phyloP scores from a whole-genome alignment of 2,888 invertebrate species.

The Ochropleura leucogaster region DNA sequence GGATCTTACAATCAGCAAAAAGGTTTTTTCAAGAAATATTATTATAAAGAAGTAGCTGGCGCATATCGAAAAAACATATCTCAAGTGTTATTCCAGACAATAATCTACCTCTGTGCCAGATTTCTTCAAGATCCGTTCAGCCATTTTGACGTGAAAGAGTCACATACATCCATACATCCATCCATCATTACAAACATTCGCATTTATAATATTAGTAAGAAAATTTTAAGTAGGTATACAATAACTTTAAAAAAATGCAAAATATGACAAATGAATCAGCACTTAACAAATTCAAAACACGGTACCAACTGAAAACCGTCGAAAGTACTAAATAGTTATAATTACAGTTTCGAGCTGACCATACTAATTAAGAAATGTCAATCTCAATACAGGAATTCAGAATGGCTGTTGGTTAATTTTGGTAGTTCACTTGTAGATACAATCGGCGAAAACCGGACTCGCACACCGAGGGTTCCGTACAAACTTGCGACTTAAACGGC shows the following conservation, averaged over 20 bases:
- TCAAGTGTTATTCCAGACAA: no score
- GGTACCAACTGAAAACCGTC: background rate
- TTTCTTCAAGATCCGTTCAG: no score
- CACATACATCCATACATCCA: no score
- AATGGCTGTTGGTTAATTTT: background rate
- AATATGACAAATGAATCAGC: background rate
- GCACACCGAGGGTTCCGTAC: no score
- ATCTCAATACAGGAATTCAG: slow-evolving; percentile 36
- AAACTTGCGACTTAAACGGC: no score
- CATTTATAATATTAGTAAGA: no score
- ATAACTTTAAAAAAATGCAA: background rate
- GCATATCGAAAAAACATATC: no score
- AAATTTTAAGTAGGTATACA: background rate
- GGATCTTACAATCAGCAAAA: no score
- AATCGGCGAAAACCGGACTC: background rate
- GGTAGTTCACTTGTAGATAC: background rate
- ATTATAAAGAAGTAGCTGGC: background rate
- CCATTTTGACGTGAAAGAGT: no score
- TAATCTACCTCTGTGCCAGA: no score
- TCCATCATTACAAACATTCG: no score
- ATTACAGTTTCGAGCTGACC: slow-evolving; percentile 19
- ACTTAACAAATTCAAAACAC: background rate
- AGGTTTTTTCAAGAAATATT: background rate
- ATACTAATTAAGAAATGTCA: slow-evolving; percentile 47
- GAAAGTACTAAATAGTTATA: slow-evolving; percentile 10